Evolutionary conservation across 2,797 vertebrate genomes (phyloP).

Genomic region (Cynopterus sphinx): DNA sequence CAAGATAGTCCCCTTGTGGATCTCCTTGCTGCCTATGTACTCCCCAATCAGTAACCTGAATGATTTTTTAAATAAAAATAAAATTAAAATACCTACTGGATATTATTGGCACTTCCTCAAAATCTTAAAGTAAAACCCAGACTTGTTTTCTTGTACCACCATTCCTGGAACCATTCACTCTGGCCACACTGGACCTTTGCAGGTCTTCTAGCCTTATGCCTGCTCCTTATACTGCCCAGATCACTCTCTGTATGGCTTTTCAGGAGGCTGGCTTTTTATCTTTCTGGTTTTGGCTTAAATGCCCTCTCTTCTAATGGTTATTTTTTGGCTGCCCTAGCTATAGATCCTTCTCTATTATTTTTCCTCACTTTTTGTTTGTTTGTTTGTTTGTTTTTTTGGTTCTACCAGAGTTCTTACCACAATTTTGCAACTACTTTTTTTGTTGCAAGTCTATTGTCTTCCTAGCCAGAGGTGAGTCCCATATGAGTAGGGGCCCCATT

Average conservation of each 20-base stretch:
- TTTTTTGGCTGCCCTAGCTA: background rate
- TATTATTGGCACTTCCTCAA: background rate
- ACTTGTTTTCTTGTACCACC: background rate
- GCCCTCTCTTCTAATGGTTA: background rate
- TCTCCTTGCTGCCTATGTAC: background rate
- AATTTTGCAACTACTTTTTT: background rate
- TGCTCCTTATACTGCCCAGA: background rate
- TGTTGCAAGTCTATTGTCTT: background rate
- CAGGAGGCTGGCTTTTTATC: background rate
- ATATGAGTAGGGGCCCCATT: background rate
- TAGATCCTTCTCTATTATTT: background rate
- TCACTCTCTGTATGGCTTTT: background rate
- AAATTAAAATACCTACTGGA: background rate
- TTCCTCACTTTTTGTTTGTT: background rate
- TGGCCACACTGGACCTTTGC: background rate
- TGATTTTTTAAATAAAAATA: background rate
- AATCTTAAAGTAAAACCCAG: background rate
- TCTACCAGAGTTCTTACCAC: background rate
- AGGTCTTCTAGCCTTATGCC: background rate
- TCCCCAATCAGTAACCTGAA: background rate
- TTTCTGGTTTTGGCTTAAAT: background rate
- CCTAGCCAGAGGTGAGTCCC: background rate
- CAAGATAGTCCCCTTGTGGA: background rate
- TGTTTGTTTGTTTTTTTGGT: background rate
- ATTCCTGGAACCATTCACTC: background rate